Conservation (phyloP, 2,888 invertebrate species). For the Teleogryllus oceanicus region DNA sequence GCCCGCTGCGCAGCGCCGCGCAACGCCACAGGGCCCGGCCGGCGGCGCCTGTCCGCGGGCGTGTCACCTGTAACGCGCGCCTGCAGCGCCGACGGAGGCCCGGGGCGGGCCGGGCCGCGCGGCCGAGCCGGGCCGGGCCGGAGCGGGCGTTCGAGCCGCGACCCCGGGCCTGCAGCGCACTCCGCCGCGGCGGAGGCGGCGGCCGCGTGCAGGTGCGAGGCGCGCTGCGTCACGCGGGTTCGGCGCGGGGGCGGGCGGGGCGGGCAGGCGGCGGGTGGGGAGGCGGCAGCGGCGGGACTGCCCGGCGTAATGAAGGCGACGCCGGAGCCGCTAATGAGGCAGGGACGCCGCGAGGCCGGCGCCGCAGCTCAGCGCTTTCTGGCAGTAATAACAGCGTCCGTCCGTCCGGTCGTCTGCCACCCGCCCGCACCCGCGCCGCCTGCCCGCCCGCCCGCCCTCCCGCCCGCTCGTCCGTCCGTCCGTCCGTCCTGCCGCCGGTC, state of each 20-base stretch:
- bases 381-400: slow-evolving; percentile 11
- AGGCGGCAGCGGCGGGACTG: background rate
- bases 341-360: slow-evolving; percentile 10
- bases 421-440: background rate
- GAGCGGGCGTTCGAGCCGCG: background rate
- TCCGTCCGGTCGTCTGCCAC: slow-evolving; percentile 18
- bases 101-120: background rate
- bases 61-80: background rate
- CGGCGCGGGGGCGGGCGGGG: background rate
- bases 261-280: background rate
- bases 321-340: slow-evolving; percentile 18
- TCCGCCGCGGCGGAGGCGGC: background rate
- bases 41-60: background rate
- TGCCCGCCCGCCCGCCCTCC: background rate
- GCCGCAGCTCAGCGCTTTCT: slow-evolving; percentile 18
- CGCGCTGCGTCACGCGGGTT: background rate
- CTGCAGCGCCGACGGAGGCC: background rate
- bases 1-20: background rate
- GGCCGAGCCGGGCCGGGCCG: background rate
- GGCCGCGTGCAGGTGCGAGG: background rate
- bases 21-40: background rate
- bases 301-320: slow-evolving; percentile 11
- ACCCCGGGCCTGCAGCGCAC: background rate
- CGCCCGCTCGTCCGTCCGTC: background rate
- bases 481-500: background rate